phyloP scores from a whole-genome alignment of 2,113 vertebrate species.

The Capreolus pygargus region DNA sequence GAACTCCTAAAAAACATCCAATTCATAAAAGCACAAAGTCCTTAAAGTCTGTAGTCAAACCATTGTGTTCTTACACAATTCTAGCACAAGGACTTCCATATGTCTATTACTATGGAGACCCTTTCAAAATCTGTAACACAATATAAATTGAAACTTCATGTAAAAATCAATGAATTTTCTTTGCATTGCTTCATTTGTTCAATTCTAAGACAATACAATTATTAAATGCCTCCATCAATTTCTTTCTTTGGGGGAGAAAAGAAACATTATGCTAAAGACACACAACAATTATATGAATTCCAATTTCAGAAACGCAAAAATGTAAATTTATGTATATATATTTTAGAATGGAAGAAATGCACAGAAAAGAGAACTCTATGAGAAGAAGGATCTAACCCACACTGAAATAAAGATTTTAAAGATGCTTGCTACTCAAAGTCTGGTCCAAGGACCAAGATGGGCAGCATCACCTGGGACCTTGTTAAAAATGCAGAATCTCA shows the following conservation, averaged over 20 bases:
- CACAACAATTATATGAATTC: background rate
- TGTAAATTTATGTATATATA: background rate
- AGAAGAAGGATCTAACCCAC: background rate
- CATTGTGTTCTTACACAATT: fast-evolving
- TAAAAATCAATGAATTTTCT: background rate
- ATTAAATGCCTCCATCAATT: background rate
- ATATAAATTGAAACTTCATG: background rate
- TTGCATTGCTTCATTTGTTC: background rate
- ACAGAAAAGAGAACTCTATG: background rate
- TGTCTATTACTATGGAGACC: background rate
- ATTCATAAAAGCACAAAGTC: background rate
- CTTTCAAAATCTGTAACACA: background rate
- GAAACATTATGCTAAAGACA: background rate
- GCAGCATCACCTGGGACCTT: background rate
- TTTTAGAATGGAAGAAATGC: background rate
- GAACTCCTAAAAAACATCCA: conserved; percentile 81
- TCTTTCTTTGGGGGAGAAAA: background rate
- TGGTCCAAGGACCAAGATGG: background rate
- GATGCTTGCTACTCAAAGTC: background rate
- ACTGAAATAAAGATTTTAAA: background rate
- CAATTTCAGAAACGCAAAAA: background rate
- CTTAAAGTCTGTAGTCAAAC: background rate
- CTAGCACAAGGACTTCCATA: background rate
- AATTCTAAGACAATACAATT: background rate
- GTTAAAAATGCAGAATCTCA: background rate